Conservation (phyloP, 1,140 invertebrate genomes). For the Drosophila pruinosa region DNA sequence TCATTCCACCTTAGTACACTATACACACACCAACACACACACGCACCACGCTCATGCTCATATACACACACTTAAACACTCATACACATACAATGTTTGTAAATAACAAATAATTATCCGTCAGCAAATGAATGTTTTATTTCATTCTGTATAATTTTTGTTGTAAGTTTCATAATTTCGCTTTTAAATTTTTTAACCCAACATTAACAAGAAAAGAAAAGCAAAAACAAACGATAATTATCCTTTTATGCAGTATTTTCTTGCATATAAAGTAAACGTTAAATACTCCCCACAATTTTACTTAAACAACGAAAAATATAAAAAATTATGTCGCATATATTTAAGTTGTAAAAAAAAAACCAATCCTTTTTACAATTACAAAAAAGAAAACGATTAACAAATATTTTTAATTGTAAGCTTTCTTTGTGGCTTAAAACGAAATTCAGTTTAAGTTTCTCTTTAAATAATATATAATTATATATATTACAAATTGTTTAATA, state of each 20-base stretch:
- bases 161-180: constrained; percentile 54
- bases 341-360: constrained; percentile 27
- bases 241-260: constrained; percentile 72
- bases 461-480: constrained; percentile 45
- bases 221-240: constrained; percentile 15
- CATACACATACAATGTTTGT: constrained; percentile 50
- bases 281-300: constrained; percentile 38
- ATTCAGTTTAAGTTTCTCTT: constrained; percentile 42
- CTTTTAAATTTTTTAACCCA: constrained; percentile 36
- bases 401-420: constrained; percentile 35
- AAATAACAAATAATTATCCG: constrained; percentile 69
- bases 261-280: constrained; percentile 58
- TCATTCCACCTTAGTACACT: constrained; percentile 57
- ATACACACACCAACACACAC: constrained; percentile 34
- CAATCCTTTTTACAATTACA: not conserved
- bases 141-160: constrained; percentile 69
- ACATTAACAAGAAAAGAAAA: not conserved
- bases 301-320: constrained; percentile 19
- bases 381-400: constrained; percentile 5
- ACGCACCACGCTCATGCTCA: constrained; percentile 25
- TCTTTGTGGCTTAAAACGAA: constrained; percentile 33
- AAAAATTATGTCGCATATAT: constrained; percentile 23
- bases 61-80: constrained; percentile 29
- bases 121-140: constrained; percentile 64
- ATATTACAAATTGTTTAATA: constrained; percentile 54